Conservation (phyloP, 2,888 invertebrate genomes). For the Aleiodes alternator region DNA sequence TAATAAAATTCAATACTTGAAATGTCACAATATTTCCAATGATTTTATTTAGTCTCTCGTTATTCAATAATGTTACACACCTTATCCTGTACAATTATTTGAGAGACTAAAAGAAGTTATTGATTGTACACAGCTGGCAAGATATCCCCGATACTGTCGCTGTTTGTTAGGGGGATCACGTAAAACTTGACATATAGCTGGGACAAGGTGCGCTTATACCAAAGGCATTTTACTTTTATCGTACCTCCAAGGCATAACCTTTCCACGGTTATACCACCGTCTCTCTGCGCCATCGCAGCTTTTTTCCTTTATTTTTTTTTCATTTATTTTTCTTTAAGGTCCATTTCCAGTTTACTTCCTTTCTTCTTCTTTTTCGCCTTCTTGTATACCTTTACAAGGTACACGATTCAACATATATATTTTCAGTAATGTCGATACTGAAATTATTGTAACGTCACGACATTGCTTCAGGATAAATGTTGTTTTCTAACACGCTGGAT, state of each 20-base stretch:
- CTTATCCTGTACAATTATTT: conserved; percentile 51
- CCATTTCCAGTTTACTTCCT: conserved; percentile 31
- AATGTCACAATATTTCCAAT: conserved; percentile 7
- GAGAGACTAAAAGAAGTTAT: conserved; percentile 56
- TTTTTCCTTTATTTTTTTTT: neutral
- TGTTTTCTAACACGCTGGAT: conserved; percentile 48
- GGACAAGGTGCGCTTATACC: conserved; percentile 36
- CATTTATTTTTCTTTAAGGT: conserved; percentile 9
- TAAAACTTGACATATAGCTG: conserved; percentile 31
- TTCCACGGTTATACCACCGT: neutral
- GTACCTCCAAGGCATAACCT: conserved; percentile 34
- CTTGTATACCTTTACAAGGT: conserved; percentile 15
- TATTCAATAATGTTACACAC: conserved; percentile 30
- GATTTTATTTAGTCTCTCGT: conserved; percentile 29
- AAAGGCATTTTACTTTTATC: conserved; percentile 36
- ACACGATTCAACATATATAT: conserved; percentile 30
- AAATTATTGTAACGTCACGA: conserved; percentile 36
- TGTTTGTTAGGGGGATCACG: conserved; percentile 35
- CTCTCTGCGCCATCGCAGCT: neutral
- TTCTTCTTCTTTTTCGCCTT: conserved; percentile 4
- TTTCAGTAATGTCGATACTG: conserved; percentile 30
- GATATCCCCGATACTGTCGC: conserved; percentile 33
- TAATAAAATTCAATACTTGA: too few relatives aligned
- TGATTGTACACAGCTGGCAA: conserved; percentile 51
- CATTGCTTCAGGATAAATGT: conserved; percentile 50